These are phyloP conservation scores for Cantharis lateralis DNA, from an alignment of 2,888 invertebrate species.

Conservation along the genomic window DNA sequence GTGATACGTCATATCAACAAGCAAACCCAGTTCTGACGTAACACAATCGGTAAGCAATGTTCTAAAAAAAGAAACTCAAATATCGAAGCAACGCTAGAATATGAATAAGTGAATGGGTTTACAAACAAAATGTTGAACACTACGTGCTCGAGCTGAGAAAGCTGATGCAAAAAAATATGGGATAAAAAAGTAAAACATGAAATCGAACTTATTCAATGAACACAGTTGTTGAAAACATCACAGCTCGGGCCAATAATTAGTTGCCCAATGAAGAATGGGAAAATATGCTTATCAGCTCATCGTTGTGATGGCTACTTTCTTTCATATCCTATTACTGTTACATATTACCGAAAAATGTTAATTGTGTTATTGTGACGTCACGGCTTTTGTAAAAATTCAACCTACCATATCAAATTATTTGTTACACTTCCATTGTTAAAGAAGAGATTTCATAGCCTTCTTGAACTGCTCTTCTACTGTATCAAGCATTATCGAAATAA, in stretches of 20 bases:
- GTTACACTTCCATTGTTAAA: not conserved
- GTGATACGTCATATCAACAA: slow-evolving; percentile 27
- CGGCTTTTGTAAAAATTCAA: not conserved
- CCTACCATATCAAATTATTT: not conserved
- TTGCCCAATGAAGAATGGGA: not conserved
- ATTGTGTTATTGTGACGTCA: not conserved
- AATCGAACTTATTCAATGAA: not conserved
- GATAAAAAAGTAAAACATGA: not conserved
- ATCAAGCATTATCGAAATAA: not conserved
- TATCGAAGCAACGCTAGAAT: not conserved
- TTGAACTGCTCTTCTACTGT: not conserved
- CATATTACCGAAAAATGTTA: not conserved
- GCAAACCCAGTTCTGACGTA: slow-evolving; percentile 24
- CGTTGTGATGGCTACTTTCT: not conserved
- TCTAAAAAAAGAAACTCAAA: not conserved
- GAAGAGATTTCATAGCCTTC: not conserved
- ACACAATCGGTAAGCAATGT: not conserved
- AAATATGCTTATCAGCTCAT: not conserved
- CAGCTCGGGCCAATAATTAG: too few relatives aligned
- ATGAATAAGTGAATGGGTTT: not conserved
- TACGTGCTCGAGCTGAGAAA: not conserved
- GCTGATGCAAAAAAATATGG: not conserved
- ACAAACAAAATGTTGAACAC: not conserved
- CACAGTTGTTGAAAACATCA: too few relatives aligned
- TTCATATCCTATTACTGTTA: not conserved